Evolutionary conservation across 2,113 vertebrate genomes (phyloP).

Genomic region (Dasypus novemcinctus): DNA sequence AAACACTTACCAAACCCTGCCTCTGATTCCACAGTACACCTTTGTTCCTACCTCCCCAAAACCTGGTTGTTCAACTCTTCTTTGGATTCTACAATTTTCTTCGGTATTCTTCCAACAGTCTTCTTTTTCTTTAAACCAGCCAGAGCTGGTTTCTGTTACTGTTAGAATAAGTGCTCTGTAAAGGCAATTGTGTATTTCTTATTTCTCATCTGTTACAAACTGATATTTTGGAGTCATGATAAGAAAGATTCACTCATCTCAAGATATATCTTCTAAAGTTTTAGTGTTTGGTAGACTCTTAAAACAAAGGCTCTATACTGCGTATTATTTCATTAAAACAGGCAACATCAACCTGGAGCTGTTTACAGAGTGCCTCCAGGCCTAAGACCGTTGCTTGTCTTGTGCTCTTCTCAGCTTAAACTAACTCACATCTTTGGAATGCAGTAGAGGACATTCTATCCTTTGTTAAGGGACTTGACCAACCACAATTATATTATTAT

Average conservation of each 20-base stretch:
- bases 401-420: not conserved
- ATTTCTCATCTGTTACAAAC: not conserved
- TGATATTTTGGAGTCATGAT: conserved; percentile 2
- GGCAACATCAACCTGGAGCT: not conserved
- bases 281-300: not conserved
- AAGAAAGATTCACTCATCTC: not conserved
- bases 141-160: not conserved
- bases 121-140: not conserved
- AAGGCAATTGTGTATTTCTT: conserved; percentile 2
- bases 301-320: not conserved
- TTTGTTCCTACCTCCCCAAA: not conserved
- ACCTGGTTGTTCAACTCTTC: not conserved
- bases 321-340: conserved; percentile 18
- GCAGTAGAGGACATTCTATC: conserved; percentile 71
- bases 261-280: not conserved
- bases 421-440: conserved; percentile 70
- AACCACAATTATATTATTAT: conserved; percentile 74
- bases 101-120: not conserved
- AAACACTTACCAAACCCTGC: not conserved
- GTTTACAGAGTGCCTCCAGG: not conserved
- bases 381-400: not conserved
- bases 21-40: not conserved
- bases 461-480: conserved; percentile 73
- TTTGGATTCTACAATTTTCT: not conserved
- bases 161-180: not conserved